Evolutionary conservation across 2,888 invertebrate species (phyloP).

Genomic region (Enchytraeus crypticus): DNA sequence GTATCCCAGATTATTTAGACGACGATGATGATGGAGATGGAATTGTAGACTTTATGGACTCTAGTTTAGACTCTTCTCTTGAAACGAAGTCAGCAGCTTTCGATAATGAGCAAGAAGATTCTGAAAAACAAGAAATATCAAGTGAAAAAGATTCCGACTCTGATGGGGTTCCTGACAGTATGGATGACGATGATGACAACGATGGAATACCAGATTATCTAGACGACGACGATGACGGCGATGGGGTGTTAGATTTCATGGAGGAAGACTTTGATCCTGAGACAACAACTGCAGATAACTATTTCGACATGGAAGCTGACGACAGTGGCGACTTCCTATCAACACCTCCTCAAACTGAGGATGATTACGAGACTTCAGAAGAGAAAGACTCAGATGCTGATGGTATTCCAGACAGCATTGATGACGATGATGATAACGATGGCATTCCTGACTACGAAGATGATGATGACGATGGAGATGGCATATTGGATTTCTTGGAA

Average conservation of each 20-base stretch:
- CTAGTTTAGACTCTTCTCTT: too few species aligned
- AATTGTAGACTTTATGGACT: neutral
- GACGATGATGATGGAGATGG: constrained; percentile 4
- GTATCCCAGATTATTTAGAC: constrained; percentile 9
- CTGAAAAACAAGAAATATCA: neutral
- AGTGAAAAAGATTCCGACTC: constrained; percentile 14
- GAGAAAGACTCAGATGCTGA: constrained; percentile 21
- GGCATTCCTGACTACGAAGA: constrained; percentile 8
- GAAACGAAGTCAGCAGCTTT: neutral
- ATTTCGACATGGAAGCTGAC: too few species aligned
- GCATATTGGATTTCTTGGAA: constrained; percentile 24
- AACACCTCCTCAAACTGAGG: too few species aligned
- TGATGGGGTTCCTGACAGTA: constrained; percentile 34
- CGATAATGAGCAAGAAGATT: neutral
- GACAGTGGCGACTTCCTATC: too few species aligned
- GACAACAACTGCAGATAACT: neutral
- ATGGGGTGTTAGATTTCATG: constrained; percentile 32
- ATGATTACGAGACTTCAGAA: too few species aligned
- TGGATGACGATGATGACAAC: constrained; percentile 33
- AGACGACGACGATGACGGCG: constrained; percentile 20
- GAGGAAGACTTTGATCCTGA: neutral
- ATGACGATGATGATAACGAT: constrained; percentile 13
- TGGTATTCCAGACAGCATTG: constrained; percentile 29
- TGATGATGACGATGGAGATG: constrained; percentile 13
- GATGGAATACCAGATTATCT: constrained; percentile 34